Evolutionary conservation across 2,113 vertebrate species (phyloP), one percentile per base, ranked within the genome.

Genomic region (Ochotona princeps): DNA sequence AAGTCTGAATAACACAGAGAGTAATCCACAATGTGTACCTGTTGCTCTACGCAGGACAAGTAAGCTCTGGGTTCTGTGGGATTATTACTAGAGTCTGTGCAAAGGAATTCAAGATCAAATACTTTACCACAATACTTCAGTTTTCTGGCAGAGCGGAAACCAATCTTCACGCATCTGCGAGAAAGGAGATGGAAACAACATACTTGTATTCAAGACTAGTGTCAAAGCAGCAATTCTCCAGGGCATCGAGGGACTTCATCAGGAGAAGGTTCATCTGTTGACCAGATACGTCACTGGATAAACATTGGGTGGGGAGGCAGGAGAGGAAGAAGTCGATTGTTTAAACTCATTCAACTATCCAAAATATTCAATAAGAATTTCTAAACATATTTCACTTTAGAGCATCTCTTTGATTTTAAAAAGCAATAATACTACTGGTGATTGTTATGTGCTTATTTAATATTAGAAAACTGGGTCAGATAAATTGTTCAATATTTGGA

Each of bases 181-280:
- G 78, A 85, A 60, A 38, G 7, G 12, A 88, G 72, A 85, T 3
- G 66, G 73, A 91, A 51, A 21, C 96, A 78, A 98, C 99, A 96
- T 96, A 99, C 99, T 99, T 99, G 97, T 99, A 98, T 85, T 99
- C 99, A 96, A 99, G 97, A 95, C 96, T 96, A 17, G 97, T 93
- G 95, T 99, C 98, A 96, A 99, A 99, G 91, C 98, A 98, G 96
- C 98, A 99, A 14, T 97, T 92, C 94, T 99, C 99, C 94, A 99
- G 96, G 5, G 95, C 93, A 60, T 98, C 97, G 79, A 99, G 95
- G 23, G 98, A 98, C 44, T 97, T 98, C 96, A 98, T 97, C 82
- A 99, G 96, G 80, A 98, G 82, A 25, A 99, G 96, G 5, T 97
- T 97, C 91, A 99, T 98, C 91, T 98, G 98, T 76, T 98, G 98